These are phyloP conservation scores for Sus scrofa DNA, from an alignment of 2,113 vertebrate genomes.

Conservation along the genomic window T2T-Sscrofa CM000820.6:100639001-100639500, in stretches of 20 bases:
- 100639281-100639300: conserved; percentile 31
- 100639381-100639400: neutral
- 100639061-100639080: neutral
- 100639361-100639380: neutral
- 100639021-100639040: neutral
- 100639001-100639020: neutral
- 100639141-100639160: neutral
- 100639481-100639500: conserved; percentile 8
- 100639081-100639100: neutral
- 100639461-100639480: neutral
- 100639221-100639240: conserved; percentile 19
- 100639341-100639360: conserved; percentile 36
- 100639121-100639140: neutral
- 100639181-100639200: neutral
- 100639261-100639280: neutral
- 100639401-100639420: neutral
- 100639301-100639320: conserved; percentile 34
- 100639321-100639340: neutral
- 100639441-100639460: neutral
- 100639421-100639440: neutral
- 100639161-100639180: neutral
- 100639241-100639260: conserved; percentile 42
- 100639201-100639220: conserved; percentile 38
- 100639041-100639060: neutral
- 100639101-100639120: neutral